Evolutionary conservation across 2,113 vertebrate species (phyloP), one percentile per base, ranked within the genome.

Genomic region (Vimba vimba): DNA sequence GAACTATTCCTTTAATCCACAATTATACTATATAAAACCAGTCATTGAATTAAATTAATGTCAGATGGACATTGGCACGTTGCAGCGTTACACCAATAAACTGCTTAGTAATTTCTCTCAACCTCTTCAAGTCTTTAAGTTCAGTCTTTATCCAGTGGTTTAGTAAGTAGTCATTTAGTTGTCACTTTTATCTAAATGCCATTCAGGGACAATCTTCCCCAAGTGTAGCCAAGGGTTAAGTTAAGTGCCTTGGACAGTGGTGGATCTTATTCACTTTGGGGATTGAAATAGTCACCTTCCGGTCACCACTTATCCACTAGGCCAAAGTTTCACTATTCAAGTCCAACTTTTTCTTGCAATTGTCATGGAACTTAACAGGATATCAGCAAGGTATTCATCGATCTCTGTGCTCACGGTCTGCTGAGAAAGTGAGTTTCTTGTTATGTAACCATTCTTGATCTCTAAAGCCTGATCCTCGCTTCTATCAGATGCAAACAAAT

Each of bases 401-500:
- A 1, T 74, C 71, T 74, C 21, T 19, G 11, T 45, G 39, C 27
- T 36, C 45, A 4, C 47, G 27, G 74, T 55, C 23, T 60, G 33
- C 19, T 52, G 8, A 82, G 79, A 68, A 69, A 82, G 43, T 50
- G n/a, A 68, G 11, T 43, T 57, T 4, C 55, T 1, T 17, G 33
- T 79, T 76, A 30, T 77, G 62, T 66, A 62, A 50, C 30, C 4
- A 7, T 57, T 55, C 47, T 15, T 73, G 13, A 57, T 83, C 66
- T 69, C 6, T 68, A 2, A 50, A 39, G 5, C 79, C 43, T 50
- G 43, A 52, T 50, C 79, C 5, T 33, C 50, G 3, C 8, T 64
- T 64, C 25, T 52, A 23, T 50, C 59, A 81, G 39, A 81, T 82
- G 27, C 8, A 69, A 64, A 69, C 50, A 71, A 57, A 57, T 73